phyloP scores from a whole-genome alignment of 2,888 invertebrate genomes.

The Scaptodrosophila latifasciaeformis region DNA sequence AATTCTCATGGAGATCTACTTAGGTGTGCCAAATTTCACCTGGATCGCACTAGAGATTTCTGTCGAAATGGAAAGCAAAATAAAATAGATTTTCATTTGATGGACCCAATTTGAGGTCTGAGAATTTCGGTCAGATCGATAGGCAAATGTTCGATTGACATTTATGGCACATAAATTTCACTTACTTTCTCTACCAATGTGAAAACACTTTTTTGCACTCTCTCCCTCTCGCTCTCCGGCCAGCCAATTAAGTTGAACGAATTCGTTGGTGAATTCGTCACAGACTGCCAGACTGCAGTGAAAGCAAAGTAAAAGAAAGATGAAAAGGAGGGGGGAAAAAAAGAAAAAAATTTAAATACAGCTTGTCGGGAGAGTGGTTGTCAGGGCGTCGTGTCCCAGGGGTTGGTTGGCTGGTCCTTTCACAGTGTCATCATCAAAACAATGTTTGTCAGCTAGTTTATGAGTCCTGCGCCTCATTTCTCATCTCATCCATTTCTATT shows the following conservation, averaged over 20 bases:
- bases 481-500: conserved; percentile 23
- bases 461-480: conserved; percentile 55
- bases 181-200: conserved; percentile 44
- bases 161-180: conserved; percentile 61
- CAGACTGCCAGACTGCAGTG: background rate
- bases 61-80: background rate
- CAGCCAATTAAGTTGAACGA: conserved; percentile 63
- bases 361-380: background rate
- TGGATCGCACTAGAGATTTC: no score
- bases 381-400: conserved; percentile 10
- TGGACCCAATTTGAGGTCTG: no score
- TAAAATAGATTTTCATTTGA: background rate
- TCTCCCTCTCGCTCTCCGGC: conserved; percentile 9
- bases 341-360: background rate
- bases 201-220: conserved; percentile 14
- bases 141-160: conserved; percentile 44
- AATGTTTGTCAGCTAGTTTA: conserved; percentile 63
- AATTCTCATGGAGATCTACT: no score
- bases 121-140: conserved; percentile 3
- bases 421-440: conserved; percentile 64
- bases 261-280: conserved; percentile 23
- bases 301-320: background rate
- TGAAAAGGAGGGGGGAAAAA: background rate
- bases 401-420: conserved; percentile 43
- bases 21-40: no score